Conservation (phyloP, 2,113 vertebrate species). For the Rhinoptilus africanus region DNA sequence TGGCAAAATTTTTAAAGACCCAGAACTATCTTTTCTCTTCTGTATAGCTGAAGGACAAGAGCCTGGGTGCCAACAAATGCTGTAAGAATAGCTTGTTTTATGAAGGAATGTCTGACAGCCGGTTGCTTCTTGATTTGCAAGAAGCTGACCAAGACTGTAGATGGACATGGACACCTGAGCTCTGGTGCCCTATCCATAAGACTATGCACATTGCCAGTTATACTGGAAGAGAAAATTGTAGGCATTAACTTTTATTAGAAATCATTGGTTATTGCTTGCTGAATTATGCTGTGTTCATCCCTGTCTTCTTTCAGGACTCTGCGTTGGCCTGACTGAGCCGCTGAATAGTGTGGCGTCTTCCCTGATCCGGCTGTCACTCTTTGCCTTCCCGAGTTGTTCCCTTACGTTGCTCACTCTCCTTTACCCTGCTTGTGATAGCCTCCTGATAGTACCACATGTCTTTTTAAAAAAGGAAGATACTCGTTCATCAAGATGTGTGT, state of each 20-base stretch:
- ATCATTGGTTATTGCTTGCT: not conserved
- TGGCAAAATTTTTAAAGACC: not conserved
- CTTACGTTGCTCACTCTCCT: not conserved
- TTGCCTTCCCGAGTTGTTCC: not conserved
- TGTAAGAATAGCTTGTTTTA: not conserved
- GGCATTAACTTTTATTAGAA: not conserved
- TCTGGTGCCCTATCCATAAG: fast-evolving
- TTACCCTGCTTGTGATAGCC: not conserved
- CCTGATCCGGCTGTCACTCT: not conserved
- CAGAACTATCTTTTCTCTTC: not conserved
- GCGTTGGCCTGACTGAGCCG: not conserved
- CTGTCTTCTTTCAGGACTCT: not conserved
- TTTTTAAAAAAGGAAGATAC: not conserved
- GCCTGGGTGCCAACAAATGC: not conserved
- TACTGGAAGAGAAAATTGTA: not conserved
- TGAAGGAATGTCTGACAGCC: not conserved
- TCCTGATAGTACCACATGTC: not conserved
- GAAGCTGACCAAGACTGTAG: not conserved
- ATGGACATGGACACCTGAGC: not conserved
- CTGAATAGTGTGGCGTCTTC: not conserved
- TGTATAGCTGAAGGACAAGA: not conserved
- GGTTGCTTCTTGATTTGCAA: not conserved
- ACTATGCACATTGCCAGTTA: not conserved
- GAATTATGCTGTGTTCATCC: not conserved
- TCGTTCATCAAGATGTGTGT: not conserved